Evolutionary conservation across 2,888 invertebrate species (phyloP).

Genomic region (Pediacus dermestoides): DNA sequence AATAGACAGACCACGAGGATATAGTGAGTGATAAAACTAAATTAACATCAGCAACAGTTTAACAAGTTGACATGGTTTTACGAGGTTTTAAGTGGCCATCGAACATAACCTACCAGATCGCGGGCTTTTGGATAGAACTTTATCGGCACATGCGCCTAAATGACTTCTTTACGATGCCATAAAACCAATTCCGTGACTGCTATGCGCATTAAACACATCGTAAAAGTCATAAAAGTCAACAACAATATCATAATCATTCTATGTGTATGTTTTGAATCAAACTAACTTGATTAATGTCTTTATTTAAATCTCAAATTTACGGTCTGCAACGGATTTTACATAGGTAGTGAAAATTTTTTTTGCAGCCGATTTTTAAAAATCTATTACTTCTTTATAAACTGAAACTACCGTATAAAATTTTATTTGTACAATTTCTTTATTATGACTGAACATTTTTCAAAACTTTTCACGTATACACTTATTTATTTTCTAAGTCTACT

Average conservation of each 20-base stretch:
- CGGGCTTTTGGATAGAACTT: constrained; percentile 32
- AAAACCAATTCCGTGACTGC: constrained; percentile 47
- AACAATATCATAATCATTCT: constrained; percentile 44
- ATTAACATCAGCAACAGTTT: constrained; percentile 33
- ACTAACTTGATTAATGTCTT: constrained; percentile 5
- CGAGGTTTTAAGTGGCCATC: constrained; percentile 41
- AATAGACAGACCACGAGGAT: constrained; percentile 30
- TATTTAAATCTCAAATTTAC: background rate
- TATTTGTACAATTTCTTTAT: too few species aligned
- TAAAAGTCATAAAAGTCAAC: constrained; percentile 47
- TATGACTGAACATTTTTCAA: too few species aligned
- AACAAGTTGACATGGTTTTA: constrained; percentile 33
- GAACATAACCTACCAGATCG: constrained; percentile 33
- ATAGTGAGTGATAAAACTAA: constrained; percentile 32
- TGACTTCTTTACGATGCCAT: constrained; percentile 38
- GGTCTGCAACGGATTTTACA: too few species aligned
- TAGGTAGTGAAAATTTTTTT: too few species aligned
- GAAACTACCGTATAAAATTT: too few species aligned
- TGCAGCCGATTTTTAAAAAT: too few species aligned
- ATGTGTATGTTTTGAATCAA: constrained; percentile 17
- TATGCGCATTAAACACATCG: constrained; percentile 49
- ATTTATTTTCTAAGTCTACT: too few species aligned
- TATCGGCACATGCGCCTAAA: constrained; percentile 42
- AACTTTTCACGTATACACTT: too few species aligned
- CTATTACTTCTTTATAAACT: too few species aligned